phyloP scores from a whole-genome alignment of 2,797 vertebrate genomes.

The Aplochiton taeniatus region DNA sequence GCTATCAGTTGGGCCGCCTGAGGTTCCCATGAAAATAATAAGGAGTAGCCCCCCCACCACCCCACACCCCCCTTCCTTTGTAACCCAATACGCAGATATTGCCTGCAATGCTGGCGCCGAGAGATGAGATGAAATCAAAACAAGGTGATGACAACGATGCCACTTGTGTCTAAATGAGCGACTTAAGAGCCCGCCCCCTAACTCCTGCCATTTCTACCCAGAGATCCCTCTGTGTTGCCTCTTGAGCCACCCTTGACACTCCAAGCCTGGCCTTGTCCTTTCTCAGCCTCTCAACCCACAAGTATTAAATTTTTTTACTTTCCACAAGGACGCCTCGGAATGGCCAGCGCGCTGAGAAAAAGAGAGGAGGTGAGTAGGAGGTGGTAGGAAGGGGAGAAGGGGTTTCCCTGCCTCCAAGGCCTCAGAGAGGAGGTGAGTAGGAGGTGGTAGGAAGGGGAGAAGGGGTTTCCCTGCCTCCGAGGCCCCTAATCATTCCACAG shows the following conservation, averaged over 20 bases:
- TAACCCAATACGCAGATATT: slow-evolving; percentile 73
- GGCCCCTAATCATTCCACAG: slow-evolving; percentile 57
- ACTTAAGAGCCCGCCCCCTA: slow-evolving; percentile 43
- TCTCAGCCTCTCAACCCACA: slow-evolving; percentile 13
- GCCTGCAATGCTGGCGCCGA: slow-evolving; percentile 69
- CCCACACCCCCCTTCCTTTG: slow-evolving; percentile 61
- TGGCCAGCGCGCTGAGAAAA: slow-evolving; percentile 18
- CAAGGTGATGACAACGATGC: slow-evolving; percentile 82
- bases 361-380: slow-evolving; percentile 13
- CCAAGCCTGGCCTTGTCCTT: neutral
- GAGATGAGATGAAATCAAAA: slow-evolving; percentile 82
- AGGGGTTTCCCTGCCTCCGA: slow-evolving; percentile 30
- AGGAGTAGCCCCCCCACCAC: slow-evolving; percentile 59
- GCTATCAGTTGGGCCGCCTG: slow-evolving; percentile 46
- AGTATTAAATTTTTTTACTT: slow-evolving; percentile 14
- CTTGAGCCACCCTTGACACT: slow-evolving; percentile 38
- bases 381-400: neutral
- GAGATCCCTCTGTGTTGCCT: slow-evolving; percentile 26
- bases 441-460: neutral
- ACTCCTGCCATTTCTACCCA: neutral
- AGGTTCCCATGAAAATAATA: slow-evolving; percentile 80
- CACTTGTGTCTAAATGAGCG: slow-evolving; percentile 75
- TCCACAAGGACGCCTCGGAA: slow-evolving; percentile 17
- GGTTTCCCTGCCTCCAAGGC: slow-evolving; percentile 35
- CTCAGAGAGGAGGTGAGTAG: slow-evolving; percentile 15